Base-by-base conservation (phyloP, 2,797 vertebrate species). In the Tolypeutes matacus region DNA sequence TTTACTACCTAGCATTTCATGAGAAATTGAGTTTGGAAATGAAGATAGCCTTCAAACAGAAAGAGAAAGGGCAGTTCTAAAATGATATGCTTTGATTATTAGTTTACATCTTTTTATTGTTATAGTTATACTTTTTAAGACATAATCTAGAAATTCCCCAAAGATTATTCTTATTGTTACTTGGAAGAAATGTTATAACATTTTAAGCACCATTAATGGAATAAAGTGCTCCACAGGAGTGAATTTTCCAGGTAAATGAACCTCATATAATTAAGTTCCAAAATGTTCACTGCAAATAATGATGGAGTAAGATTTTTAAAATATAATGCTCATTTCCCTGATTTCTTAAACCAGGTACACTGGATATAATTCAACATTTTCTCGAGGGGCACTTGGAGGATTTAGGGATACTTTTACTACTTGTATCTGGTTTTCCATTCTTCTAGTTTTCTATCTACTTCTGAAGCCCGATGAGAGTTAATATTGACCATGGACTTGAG, bases 131-230 rank as follows among this genome's bases (percentile, higher is more conserved):
- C 8, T 60, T 77, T 25, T 78, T 42, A 92, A 95, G 42, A 42
- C 29, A 56, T 60, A 42, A 72, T 83, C 93, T 72, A 94, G 46
- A 67, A 94, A 75, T 95, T 91, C 46, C 72, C 3, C 8, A 23
- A 56, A 93, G 29, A 36, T 56, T 70, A 64, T 62, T 56, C 70
- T 51, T 76, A 25, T 76, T 76, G n/a, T 67, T 64, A 86, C 7
- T 60, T 75, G 25, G 10, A 86, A 80, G 60, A 91, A 93, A 92
- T 36, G 1, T 8, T 75, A 15, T 39, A 70, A n/a, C n/a, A 73
- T 82, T 29, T 91, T 51, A 88, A 85, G 21, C 21, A 31, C 29
- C n/a, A 92, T 51, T 89, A 62, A 56, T 84, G 42, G 60, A 83
- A 87, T 83, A 62, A 36, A 2, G 1, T 88, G 29, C 25, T 85